Evolutionary conservation across 2,888 invertebrate species (phyloP), one percentile per base, ranked within the genome.

Genomic region (Molanna angustata): DNA sequence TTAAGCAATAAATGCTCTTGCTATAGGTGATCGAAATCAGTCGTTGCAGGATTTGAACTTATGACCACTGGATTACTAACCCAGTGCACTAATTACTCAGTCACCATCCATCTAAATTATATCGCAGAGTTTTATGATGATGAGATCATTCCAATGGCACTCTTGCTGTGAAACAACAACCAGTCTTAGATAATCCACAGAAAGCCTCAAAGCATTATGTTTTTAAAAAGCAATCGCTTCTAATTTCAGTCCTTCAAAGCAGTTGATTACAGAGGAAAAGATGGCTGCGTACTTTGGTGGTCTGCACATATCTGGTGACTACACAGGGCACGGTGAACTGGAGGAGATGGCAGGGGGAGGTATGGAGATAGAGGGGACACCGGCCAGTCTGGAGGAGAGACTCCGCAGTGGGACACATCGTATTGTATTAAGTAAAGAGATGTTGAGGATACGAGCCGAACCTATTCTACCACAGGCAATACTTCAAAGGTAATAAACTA

Each of bases 231-330:
- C n/a, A n/a, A n/a, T n/a, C n/a, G n/a, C n/a, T n/a, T n/a, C n/a
- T n/a, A n/a, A n/a, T n/a, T 37, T 16, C 63, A 82, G 82, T 14
- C 82, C 83, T 40, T 66, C 76, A 4, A 91, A 91, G 65, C 88
- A 89, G 66, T 78, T 85, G 33, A 89, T 90, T 58, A 88, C 89
- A 0, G 90, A 90, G 67, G 90, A 90, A 64, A 88, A 86, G 68
- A 90, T 91, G 84, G 85, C 89, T 0, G 88, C 86, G 18, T 88
- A 90, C 64, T 79, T 91, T 58, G 84, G 81, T 60, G 81, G 85
- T 31, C 73, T 91, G 22, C 88, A 89, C 65, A 88, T 91, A 61
- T 82, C 83, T 0, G 70, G 76, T 14, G 72, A 78, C 49, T 68
- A 62, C 31, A 64, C 64, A 20, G 59, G 63, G 11, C 42, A 66